Conservation (phyloP, 2,888 invertebrate genomes). For the Esperia sulphurella region DNA sequence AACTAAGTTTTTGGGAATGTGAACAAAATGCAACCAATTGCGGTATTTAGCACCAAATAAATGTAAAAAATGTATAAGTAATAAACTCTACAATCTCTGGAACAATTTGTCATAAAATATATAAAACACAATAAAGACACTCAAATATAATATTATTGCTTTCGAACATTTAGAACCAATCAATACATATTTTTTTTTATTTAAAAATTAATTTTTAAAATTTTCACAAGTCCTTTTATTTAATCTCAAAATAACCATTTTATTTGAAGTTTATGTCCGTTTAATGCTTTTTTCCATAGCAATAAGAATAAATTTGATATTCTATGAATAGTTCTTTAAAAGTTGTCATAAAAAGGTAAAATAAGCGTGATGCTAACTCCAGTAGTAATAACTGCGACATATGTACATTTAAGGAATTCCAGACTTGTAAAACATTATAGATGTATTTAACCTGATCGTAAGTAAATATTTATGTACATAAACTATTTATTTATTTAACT, state of each 20-base stretch:
- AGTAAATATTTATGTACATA: neutral
- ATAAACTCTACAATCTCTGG: neutral
- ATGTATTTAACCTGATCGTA: neutral
- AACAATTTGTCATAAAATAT: neutral
- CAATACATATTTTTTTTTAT: no score
- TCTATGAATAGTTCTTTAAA: no score
- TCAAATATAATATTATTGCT: neutral
- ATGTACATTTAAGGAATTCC: no score
- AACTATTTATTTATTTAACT: neutral
- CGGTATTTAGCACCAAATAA: slow-evolving; percentile 5
- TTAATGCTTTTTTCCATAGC: no score
- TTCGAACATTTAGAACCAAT: neutral
- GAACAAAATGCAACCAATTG: slow-evolving; percentile 7
- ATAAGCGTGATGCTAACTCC: no score
- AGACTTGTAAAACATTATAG: no score
- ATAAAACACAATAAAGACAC: neutral
- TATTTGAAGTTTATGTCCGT: neutral
- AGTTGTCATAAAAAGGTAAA: no score
- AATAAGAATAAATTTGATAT: neutral
- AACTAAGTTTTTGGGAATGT: slow-evolving; percentile 12
- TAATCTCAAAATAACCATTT: neutral
- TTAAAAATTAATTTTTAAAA: no score
- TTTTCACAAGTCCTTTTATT: neutral
- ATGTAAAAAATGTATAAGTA: neutral
- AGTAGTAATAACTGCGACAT: no score